These are phyloP conservation scores for Aphis craccivora DNA, from an alignment of 1,140 invertebrate species.

Conservation along the genomic window DNA sequence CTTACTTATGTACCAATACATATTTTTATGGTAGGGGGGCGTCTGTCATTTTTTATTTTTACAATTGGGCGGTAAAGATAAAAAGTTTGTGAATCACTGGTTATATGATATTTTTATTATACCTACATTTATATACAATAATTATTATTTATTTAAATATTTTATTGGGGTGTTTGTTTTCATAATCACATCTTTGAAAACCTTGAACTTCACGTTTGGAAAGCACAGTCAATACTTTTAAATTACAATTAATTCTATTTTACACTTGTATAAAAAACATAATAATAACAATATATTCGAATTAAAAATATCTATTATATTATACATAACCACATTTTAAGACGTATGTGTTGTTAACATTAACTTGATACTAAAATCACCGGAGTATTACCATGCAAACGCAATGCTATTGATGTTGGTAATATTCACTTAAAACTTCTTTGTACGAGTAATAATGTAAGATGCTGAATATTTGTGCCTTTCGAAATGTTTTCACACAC, in stretches of 20 bases:
- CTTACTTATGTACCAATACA: no score
- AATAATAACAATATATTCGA: background rate
- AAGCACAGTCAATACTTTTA: background rate
- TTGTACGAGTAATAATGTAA: background rate
- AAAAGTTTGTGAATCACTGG: no score
- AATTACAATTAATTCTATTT: background rate
- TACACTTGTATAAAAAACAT: background rate
- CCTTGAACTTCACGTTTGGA: background rate
- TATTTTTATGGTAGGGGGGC: no score
- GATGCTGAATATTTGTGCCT: background rate
- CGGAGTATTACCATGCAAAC: background rate
- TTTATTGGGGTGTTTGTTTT: background rate
- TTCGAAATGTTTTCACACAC: background rate
- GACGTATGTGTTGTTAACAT: background rate
- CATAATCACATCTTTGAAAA: background rate
- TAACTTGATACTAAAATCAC: background rate
- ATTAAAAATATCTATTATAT: background rate
- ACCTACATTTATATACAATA: no score
- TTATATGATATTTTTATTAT: no score
- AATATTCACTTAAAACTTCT: background rate
- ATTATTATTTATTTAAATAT: no score
- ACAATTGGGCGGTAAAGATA: no score
- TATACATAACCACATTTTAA: background rate
- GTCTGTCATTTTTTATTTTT: no score
- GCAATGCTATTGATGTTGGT: background rate